Percentiles rank a stretch among this genome's conserved stretches.
Conservation (phyloP, 2,888 invertebrate genomes). For the Nomada ferruginata region DNA sequence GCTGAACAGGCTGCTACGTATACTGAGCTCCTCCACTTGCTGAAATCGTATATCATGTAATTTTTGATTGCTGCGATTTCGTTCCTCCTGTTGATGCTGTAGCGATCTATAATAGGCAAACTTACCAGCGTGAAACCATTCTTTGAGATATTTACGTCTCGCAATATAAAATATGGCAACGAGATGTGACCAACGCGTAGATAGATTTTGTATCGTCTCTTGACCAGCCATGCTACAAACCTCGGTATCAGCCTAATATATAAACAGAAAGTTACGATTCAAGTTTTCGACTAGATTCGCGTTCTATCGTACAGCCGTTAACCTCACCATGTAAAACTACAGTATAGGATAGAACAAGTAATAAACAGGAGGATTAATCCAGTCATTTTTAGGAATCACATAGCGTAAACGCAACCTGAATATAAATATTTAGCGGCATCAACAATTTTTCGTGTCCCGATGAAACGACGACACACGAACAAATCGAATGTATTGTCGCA, state of each 20-base stretch:
- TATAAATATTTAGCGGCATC: not conserved
- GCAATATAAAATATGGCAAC: constrained; percentile 91
- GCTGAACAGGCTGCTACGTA: constrained; percentile 94
- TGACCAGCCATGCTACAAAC: constrained; percentile 91
- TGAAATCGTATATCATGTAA: constrained; percentile 81
- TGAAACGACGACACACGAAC: not conserved
- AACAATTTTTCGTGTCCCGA: not conserved
- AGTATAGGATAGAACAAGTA: constrained; percentile 85
- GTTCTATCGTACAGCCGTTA: constrained; percentile 33
- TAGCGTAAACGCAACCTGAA: not conserved
- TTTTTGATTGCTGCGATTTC: not conserved
- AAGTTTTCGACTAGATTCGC: not conserved
- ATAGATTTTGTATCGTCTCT: constrained; percentile 91
- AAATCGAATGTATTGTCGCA: not conserved
- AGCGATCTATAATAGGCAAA: constrained; percentile 53
- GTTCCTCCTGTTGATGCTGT: not conserved
- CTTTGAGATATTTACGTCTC: constrained; percentile 92
- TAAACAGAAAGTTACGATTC: constrained; percentile 5
- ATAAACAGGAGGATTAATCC: constrained; percentile 81
- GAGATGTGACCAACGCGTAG: constrained; percentile 92
- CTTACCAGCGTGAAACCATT: constrained; percentile 91
- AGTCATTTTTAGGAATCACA: constrained; percentile 80
- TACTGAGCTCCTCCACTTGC: constrained; percentile 94
- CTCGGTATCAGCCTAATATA: constrained; percentile 90
- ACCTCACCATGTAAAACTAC: constrained; percentile 87